Evolutionary conservation across 2,113 vertebrate genomes (phyloP).

Genomic region (Phalacrocorax carbo): DNA sequence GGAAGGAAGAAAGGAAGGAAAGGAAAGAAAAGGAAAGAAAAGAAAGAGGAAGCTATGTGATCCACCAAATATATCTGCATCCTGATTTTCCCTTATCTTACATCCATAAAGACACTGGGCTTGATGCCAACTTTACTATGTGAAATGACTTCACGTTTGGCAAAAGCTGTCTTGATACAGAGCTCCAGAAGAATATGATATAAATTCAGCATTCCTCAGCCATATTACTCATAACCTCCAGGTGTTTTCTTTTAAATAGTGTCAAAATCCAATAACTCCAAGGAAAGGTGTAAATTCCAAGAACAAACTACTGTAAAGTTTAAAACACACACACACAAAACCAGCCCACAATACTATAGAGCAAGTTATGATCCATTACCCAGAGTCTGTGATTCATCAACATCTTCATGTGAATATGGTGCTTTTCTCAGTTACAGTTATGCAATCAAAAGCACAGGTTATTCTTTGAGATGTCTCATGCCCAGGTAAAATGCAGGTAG

Average conservation of each 20-base stretch:
- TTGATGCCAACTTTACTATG: neutral
- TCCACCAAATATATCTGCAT: neutral
- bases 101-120: neutral
- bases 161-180: neutral
- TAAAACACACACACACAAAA: neutral
- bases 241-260: neutral
- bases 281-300: constrained; percentile 2
- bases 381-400: neutral
- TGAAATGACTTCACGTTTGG: constrained; percentile 4
- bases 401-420: neutral
- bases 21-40: fast-evolving
- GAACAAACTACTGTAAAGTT: neutral
- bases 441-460: neutral
- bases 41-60: neutral
- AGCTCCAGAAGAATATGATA: neutral
- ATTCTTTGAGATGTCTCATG: neutral
- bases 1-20: too few relatives aligned
- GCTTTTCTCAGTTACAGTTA: neutral
- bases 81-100: constrained; percentile 26
- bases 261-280: neutral
- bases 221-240: neutral
- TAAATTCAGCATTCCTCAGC: neutral
- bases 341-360: neutral
- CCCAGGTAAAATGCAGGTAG: neutral
- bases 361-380: neutral